Conservation (phyloP, 1,140 invertebrate genomes). For the Zaprionus kolodkinae region DNA sequence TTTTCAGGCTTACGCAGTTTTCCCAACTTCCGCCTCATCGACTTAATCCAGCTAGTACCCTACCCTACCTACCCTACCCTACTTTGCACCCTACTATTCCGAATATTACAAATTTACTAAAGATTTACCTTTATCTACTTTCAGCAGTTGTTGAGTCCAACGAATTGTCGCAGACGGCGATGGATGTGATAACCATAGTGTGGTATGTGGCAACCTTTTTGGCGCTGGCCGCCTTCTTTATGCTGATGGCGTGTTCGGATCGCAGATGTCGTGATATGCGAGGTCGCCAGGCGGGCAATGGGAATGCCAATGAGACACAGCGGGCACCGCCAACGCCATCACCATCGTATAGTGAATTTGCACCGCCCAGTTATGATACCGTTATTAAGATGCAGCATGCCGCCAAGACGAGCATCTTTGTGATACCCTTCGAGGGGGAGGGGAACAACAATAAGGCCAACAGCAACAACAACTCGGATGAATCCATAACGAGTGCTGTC, state of each 20-base stretch:
- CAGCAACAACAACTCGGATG: constrained; percentile 25
- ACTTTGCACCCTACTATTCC: not conserved
- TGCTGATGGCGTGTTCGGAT: constrained; percentile 83
- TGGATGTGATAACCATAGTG: constrained; percentile 83
- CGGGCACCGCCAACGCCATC: constrained; percentile 78
- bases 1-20: no score
- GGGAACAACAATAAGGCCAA: constrained; percentile 33
- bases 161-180: constrained; percentile 81
- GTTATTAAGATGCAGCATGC: constrained; percentile 81
- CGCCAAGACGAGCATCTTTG: constrained; percentile 74
- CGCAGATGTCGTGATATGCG: constrained; percentile 64
- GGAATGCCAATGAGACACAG: constrained; percentile 46
- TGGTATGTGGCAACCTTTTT: constrained; percentile 83
- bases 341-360: constrained; percentile 82
- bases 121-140: constrained; percentile 17
- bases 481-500: constrained; percentile 7
- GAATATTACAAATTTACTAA: not conserved
- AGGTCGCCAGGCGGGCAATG: constrained; percentile 24
- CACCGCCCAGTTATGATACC: constrained; percentile 81
- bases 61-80: no score
- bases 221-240: constrained; percentile 79
- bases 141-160: constrained; percentile 63
- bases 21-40: no score
- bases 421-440: constrained; percentile 71
- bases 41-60: not conserved